Base-by-base conservation (phyloP, 2,797 vertebrate genomes). In the Chiroxiphia lanceolata region DNA sequence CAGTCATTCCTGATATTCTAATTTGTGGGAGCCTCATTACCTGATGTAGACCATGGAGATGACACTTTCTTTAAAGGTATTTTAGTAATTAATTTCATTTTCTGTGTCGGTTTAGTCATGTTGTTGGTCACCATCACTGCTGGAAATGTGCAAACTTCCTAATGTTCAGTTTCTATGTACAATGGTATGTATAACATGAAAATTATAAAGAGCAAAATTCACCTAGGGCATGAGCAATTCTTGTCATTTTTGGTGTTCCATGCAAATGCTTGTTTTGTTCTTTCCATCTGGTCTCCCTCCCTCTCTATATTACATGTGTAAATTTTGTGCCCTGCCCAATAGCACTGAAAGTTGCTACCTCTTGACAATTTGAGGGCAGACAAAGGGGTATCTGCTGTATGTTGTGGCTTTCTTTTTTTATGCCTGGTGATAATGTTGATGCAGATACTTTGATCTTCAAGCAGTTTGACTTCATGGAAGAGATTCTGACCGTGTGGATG, bases 381-480 rank as follows among this genome's bases (percentile, higher is more conserved):
- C 69, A 88, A 82, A 93, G 29, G 34, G 74, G 50, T 29, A 92
- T 94, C 89, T 96, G 90, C 71, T 96, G 67, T 77, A 74, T 94
- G 83, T 96, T 3, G 1, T 10, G 20, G 15, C 6, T 45, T 64
- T 38, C 34, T 48, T 26, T 76, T 87, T 75, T 71, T 86, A 56
- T 67, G 88, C 69, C 83, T 87, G 59, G 78, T 81, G 78, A 91
- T 96, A 96, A 90, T 83, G 75, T 77, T 93, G 81, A 90, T 94
- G 50, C 61, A 87, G 86, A 80, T 85, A 90, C 95, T 97, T 97
- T 97, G 92, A 97, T 94, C 93, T 95, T 94, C 69, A 87, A 85
- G 83, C 78, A 54, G 56, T 93, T 90, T 91, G 63, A 83, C 78
- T 93, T 83, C 78, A 72, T 95, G 87, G 81, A 92, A 94, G 59